phyloP scores from a whole-genome alignment of 2,113 vertebrate genomes.

The Grantiella picta region DNA sequence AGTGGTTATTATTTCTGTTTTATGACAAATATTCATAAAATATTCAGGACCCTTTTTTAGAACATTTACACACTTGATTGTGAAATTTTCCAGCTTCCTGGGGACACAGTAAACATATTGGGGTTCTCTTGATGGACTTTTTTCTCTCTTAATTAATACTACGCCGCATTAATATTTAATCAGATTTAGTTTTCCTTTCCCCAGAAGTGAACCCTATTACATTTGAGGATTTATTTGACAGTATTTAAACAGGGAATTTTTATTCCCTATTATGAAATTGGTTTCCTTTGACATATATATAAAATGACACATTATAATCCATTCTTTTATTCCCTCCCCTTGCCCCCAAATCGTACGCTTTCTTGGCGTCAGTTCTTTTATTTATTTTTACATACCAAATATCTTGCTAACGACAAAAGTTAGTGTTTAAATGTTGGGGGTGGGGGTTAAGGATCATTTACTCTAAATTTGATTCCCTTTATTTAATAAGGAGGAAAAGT shows the following conservation, averaged over 20 bases:
- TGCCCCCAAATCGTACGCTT: neutral
- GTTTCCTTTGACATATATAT: constrained; percentile 46
- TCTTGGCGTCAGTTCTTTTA: neutral
- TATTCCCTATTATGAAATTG: constrained; percentile 49
- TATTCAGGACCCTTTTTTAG: constrained; percentile 89
- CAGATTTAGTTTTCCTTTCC: constrained; percentile 63
- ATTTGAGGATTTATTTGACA: constrained; percentile 57
- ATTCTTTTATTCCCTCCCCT: constrained; percentile 53
- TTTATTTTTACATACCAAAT: constrained; percentile 2
- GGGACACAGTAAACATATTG: constrained; percentile 78
- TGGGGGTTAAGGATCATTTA: neutral
- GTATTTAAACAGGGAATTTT: constrained; percentile 68
- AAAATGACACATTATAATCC: constrained; percentile 49
- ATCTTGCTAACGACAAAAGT: neutral
- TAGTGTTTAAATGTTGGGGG: neutral
- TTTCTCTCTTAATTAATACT: constrained; percentile 76
- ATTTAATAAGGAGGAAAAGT: neutral
- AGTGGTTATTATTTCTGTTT: constrained; percentile 97
- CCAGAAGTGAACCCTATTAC: constrained; percentile 63
- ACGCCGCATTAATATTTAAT: constrained; percentile 73
- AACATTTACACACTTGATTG: constrained; percentile 86
- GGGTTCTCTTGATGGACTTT: constrained; percentile 77
- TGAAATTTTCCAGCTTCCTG: constrained; percentile 75
- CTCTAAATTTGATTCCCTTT: neutral
- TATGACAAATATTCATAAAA: constrained; percentile 96